A percentile compares a stretch with the other conserved stretches of the same genome.
phyloP scores from a whole-genome alignment of 2,888 invertebrate genomes.

The Phorcus lineatus region DNA sequence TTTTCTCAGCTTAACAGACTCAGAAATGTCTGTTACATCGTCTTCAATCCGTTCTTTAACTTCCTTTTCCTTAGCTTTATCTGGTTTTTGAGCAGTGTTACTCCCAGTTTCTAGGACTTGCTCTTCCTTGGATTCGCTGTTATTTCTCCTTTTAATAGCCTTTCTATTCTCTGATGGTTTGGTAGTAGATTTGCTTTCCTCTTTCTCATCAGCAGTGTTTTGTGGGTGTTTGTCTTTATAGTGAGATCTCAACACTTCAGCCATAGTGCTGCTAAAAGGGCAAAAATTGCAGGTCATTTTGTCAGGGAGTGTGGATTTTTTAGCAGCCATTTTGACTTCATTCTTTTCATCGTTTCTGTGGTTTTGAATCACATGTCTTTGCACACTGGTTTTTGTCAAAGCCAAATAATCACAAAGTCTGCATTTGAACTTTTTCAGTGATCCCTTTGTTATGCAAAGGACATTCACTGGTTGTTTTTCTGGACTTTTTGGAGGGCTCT shows the following conservation, averaged over 20 bases:
- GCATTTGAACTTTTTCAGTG: conserved; percentile 6
- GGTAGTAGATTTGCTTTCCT: neutral
- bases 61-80: neutral
- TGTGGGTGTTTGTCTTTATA: neutral
- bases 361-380: neutral
- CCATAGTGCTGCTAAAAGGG: neutral
- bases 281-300: neutral
- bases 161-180: neutral
- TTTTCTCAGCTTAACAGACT: neutral
- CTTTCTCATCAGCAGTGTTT: neutral
- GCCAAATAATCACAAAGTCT: conserved; percentile 20
- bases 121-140: neutral
- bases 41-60: neutral
- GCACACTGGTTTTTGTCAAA: conserved; percentile 8
- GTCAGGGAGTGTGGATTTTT: neutral
- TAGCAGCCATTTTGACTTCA: neutral
- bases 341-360: neutral
- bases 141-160: neutral
- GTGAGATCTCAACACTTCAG: neutral
- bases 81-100: neutral
- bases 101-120: no score
- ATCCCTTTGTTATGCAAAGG: neutral
- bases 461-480: neutral
- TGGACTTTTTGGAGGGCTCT: neutral
- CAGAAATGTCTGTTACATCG: neutral